phyloP scores from a whole-genome alignment of 2,888 invertebrate species.

The Trichopria drosophilae region DNA sequence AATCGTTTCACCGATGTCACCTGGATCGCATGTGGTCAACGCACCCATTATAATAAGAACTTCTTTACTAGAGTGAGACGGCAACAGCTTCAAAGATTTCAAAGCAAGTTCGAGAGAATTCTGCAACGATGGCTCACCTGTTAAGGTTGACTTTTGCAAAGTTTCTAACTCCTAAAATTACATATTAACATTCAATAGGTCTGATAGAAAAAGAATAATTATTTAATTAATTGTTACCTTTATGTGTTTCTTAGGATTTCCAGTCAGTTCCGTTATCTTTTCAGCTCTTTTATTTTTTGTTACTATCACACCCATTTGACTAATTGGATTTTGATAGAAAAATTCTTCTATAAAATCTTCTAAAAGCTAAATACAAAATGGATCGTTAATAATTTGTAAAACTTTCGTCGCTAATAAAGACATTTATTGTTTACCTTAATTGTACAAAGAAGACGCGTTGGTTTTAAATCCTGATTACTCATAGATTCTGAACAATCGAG shows the following conservation, averaged over 20 bases:
- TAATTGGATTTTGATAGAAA: constrained; percentile 98
- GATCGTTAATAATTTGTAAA: constrained; percentile 12
- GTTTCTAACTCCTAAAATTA: constrained; percentile 54
- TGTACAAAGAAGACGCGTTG: constrained; percentile 84
- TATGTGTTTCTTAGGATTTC: constrained; percentile 79
- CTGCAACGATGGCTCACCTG: constrained; percentile 94
- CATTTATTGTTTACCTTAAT: constrained; percentile 69
- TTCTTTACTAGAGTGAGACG: constrained; percentile 93
- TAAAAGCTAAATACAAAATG: constrained; percentile 68
- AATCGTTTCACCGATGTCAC: constrained; percentile 84
- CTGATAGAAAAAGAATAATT: neutral
- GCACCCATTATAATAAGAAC: constrained; percentile 90
- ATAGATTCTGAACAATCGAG: constrained; percentile 94
- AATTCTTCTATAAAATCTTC: constrained; percentile 95
- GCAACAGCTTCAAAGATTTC: constrained; percentile 82
- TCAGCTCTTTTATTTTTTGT: constrained; percentile 94
- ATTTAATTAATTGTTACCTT: constrained; percentile 59
- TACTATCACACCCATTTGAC: constrained; percentile 90
- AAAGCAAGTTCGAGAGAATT: constrained; percentile 90
- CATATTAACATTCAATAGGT: constrained; percentile 9
- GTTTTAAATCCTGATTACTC: constrained; percentile 93
- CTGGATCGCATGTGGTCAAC: constrained; percentile 95
- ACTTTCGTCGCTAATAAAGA: constrained; percentile 2
- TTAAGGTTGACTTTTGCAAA: constrained; percentile 69
- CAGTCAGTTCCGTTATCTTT: constrained; percentile 86